Evolutionary conservation across 2,888 invertebrate genomes (phyloP), one percentile per base, ranked within the genome.

Genomic region (Lasioglossum villosulum): DNA sequence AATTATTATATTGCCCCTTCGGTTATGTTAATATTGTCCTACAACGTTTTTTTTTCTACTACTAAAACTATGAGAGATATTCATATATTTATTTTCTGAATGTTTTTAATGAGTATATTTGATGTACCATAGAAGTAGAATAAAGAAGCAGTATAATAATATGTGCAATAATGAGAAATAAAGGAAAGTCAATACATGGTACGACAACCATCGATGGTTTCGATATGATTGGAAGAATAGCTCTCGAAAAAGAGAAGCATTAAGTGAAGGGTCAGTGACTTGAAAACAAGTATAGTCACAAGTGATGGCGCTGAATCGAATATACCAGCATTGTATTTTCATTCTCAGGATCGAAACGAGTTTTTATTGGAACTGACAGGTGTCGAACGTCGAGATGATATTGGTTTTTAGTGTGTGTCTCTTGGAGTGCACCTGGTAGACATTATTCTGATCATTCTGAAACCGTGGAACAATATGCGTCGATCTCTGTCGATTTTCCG

Each of bases 361-460:
- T 16, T 34, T 66, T 66, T 34, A 66, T 34, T 19, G 66, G 19
- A 34, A 19, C 8, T 66, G 66, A 66, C 66, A 66, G 66, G 34
- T 66, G 66, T 34, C 66, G 34, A 8, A 19, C 34, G 34, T 34
- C 66, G 34, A 8, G 34, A 34, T 19, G 34, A 30, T 66, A 66
- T 34, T 66, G 34, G 34, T 66, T 66, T 66, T 34, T 34, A 66
- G 8, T 34, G 66, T 34, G 66, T 34, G 66, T 66, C 66, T 19
- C 30, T 66, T 34, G 19, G 30, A 34, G 66, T 8, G 30, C 34
- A 19, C 16, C 66, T 16, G 66, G 6, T 34, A 66, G 66, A 66
- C 66, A 66, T 59, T 59, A 66, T 59, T 59, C 59, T 59, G 27
- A 59, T 59, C 59, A 27, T 59, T 59, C 27, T 59, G 59, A 27